Base-by-base conservation (phyloP, 2,113 vertebrate species). In the Oncorhynchus keta region DNA sequence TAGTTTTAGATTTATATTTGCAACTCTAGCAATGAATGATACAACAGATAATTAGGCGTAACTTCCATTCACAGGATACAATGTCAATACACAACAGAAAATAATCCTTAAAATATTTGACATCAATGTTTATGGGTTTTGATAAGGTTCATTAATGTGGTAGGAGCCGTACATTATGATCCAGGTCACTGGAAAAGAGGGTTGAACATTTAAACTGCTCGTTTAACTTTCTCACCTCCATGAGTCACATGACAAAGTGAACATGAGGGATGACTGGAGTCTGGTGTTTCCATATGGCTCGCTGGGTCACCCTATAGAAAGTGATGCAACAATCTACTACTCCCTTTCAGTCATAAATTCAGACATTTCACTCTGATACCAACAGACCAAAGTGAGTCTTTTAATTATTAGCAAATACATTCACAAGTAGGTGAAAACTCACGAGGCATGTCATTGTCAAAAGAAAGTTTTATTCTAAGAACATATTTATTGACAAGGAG, bases 251-350 rank as follows among this genome's bases (percentile, higher is more conserved):
- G 87, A 86, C 78, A 70, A 83, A 49, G 20, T 66, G 35, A 22
- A 72, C 5, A 4, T 32, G 20, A 3, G 66, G 78, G 61, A 6
- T 74, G 79, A 83, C 39, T 45, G 39, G 39, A 45, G 39, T 45
- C 80, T 81, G 70, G 59, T 76, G 77, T 77, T 87, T 89, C 88
- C 89, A 93, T 88, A 87, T 89, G 90, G 84, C 70, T 86, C 76
- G 74, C 71, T 73, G 11, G 55, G 26, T 39, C 6, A 71, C 73
- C 26, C 77, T 76, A 35, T 55, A 65, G 82, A 45, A 35, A 67
- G 80, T 79, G n/a, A 76, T 85, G 82, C 69, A 74, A 76, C 68
- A 68, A 55, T 28, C 35, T 24, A 49, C 61, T 24, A 70, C 39
- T 45, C 9, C 9, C 3, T 5, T 39, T n/a, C 30, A 68, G 6